Conservation (phyloP, 2,888 invertebrate genomes). For the Drosophila subquinaria region DNA sequence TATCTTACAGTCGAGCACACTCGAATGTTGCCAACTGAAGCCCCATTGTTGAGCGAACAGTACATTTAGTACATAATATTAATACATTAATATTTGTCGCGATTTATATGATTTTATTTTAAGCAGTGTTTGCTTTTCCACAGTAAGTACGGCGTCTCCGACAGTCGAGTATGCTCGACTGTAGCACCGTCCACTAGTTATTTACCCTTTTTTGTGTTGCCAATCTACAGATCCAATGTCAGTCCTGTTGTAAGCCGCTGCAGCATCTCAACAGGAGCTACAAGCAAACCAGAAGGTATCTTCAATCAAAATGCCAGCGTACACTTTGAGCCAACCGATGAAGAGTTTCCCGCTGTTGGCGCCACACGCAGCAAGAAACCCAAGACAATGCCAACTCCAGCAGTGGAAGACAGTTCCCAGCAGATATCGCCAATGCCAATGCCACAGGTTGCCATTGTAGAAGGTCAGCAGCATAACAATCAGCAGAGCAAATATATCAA, state of each 20-base stretch:
- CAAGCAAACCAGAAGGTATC: background rate
- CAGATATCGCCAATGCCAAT: background rate
- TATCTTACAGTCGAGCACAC: no score
- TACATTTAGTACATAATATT: no score
- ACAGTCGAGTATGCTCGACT: no score
- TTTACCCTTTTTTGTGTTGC: background rate
- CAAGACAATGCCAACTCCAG: slow-evolving; percentile 13
- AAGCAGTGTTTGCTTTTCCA: no score
- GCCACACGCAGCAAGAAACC: slow-evolving; percentile 32
- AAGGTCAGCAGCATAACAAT: background rate
- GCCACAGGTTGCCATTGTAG: background rate
- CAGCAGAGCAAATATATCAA: background rate
- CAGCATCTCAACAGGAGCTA: background rate
- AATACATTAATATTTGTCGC: no score
- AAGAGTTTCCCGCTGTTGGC: slow-evolving; percentile 49
- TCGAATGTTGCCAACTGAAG: no score
- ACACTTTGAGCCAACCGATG: slow-evolving; percentile 8
- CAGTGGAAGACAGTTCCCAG: background rate
- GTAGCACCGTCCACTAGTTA: no score
- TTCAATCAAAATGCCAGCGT: background rate
- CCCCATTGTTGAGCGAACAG: no score
- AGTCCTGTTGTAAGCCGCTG: slow-evolving; percentile 21
- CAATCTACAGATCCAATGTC: slow-evolving; percentile 21
- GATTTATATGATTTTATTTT: no score
- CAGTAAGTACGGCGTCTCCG: no score